phyloP scores from a whole-genome alignment of 2,113 vertebrate genomes.

The Euleptes europaea region DNA sequence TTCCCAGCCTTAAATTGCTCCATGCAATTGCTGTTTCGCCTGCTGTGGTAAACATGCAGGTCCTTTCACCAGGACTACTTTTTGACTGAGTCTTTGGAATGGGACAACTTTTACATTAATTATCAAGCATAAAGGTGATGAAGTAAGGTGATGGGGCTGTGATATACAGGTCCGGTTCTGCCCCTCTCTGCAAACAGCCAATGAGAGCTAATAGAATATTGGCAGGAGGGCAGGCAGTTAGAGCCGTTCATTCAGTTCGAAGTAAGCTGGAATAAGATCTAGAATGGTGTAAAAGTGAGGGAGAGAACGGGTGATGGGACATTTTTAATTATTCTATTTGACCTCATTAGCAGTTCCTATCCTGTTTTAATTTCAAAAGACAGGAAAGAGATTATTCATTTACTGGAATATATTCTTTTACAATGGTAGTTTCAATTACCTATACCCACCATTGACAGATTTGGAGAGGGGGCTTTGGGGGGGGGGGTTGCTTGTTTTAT shows the following conservation, averaged over 20 bases:
- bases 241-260: too few species aligned
- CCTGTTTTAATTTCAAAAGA: not conserved
- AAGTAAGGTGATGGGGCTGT: not conserved
- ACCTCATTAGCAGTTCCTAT: not conserved
- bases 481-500: not conserved
- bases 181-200: too few species aligned
- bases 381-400: not conserved
- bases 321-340: not conserved
- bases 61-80: too few species aligned
- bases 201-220: too few species aligned
- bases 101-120: not conserved
- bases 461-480: not conserved
- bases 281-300: too few species aligned
- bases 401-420: not conserved
- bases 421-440: not conserved
- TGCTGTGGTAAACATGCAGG: too few species aligned
- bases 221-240: too few species aligned
- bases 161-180: too few species aligned
- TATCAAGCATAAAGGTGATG: not conserved
- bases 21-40: too few species aligned
- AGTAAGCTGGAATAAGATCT: too few species aligned
- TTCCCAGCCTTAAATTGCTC: too few species aligned
- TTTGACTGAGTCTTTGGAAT: not conserved
- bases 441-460: not conserved
- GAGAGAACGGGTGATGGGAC: not conserved